Conservation (phyloP, 2,113 vertebrate species). For the Entomyzon cyanotis region DNA sequence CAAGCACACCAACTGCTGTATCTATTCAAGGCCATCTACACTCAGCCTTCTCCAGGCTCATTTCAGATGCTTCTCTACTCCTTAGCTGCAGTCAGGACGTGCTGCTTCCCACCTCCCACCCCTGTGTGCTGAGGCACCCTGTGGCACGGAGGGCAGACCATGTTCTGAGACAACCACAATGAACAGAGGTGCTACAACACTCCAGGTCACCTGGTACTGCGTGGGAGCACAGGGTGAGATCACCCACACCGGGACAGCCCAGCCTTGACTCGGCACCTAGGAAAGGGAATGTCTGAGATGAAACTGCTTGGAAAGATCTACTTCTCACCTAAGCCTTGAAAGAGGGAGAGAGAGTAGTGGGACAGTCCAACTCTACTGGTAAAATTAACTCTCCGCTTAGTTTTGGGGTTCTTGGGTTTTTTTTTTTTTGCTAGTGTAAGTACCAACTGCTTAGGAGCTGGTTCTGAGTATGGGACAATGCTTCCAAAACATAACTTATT, state of each 20-base stretch:
- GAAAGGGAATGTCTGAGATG: not conserved
- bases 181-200: not conserved
- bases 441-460: not conserved
- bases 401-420: not conserved
- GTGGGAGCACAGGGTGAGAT: rapidly evolving
- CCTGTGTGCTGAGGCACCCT: not conserved
- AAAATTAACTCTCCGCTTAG: not conserved
- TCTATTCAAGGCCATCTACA: not conserved
- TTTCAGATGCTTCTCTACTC: not conserved
- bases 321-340: not conserved
- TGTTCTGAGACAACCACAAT: not conserved
- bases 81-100: not conserved
- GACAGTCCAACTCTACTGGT: not conserved
- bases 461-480: not conserved
- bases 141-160: not conserved
- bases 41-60: not conserved
- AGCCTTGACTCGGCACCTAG: not conserved
- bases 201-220: not conserved
- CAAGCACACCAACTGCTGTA: not conserved
- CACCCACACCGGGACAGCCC: not conserved
- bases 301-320: not conserved
- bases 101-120: not conserved
- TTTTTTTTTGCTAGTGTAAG: not conserved
- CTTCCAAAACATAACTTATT: conserved; percentile 8
- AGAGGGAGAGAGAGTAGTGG: not conserved